Base-by-base conservation (phyloP, 2,888 invertebrate genomes). In the Phyllotreta striolata region DNA sequence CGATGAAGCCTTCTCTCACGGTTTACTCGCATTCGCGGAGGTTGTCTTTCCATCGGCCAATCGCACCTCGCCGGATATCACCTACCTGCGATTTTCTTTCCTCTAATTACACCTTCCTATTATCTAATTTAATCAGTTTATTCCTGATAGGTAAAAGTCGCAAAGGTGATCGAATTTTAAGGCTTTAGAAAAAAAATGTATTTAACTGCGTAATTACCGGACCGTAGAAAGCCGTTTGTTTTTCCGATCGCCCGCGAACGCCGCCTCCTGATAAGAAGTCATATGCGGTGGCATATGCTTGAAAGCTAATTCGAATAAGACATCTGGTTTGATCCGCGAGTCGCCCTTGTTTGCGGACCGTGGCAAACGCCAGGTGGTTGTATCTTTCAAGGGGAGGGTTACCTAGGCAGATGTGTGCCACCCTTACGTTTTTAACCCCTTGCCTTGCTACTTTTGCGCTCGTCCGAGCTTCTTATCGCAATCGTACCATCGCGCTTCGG, bases 291-390 rank as follows among this genome's bases (percentile, higher is more conserved):
- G 71, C 77, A 77, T 77, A 77, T 77, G 77, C 75, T 70, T 69
- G 24, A 52, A 67, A 64, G 69, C 68, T 67, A 70, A 70, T 73
- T 70, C 70, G 70, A 74, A 71, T 70, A 73, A 73, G 72, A 72
- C 77, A 77, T 77, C 77, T 77, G 76, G 74, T 66, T 61, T 64
- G 70, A 66, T 61, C 62, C 66, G 63, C 66, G 62, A 69, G 70
- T 71, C 76, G 77, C 80, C 79, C 78, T 78, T 81, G 81, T 80
- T 81, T 81, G 79, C 78, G 70, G 79, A 80, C 80, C 81, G 80
- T 81, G 79, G 80, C 78, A 78, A 74, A 75, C 72, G 77, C 82
- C 82, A 82, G 82, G 81, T 82, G 82, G 80, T 77, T 78, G 78
- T 80, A 80, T 81, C 80, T 80, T 81, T 80, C 77, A 79, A 80